A percentile compares a stretch with the other conserved stretches of the same genome.
Conservation (phyloP, 2,113 vertebrate genomes). For the Notiomystis cincta region DNA sequence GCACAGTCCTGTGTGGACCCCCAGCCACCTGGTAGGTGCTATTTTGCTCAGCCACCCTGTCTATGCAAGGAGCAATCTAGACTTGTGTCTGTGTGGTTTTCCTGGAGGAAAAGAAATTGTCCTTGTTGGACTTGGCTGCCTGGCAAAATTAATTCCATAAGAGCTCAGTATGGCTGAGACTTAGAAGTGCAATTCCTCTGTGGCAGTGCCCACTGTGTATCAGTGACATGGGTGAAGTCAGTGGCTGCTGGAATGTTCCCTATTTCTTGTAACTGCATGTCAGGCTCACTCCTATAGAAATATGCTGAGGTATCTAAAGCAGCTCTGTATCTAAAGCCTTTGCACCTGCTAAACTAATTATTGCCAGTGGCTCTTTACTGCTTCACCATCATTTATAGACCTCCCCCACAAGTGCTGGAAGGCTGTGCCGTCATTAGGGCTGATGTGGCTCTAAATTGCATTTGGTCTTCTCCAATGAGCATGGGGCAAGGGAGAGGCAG, state of each 20-base stretch:
- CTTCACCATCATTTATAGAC: neutral
- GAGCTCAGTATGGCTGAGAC: accelerated
- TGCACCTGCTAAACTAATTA: neutral
- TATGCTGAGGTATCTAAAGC: neutral
- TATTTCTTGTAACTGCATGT: neutral
- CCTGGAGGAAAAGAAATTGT: too few relatives aligned
- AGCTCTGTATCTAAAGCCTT: neutral
- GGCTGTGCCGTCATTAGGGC: neutral
- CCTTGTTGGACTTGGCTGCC: neutral
- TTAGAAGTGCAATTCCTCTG: neutral
- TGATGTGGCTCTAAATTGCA: neutral
- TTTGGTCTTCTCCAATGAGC: neutral
- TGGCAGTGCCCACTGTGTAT: neutral
- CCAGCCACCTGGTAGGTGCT: neutral
- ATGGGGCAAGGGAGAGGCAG: neutral
- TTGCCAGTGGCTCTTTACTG: neutral
- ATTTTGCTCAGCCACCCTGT: neutral
- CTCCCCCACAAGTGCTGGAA: neutral
- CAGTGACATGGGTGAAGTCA: neutral
- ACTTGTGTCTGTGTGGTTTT: neutral
- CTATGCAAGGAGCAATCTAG: neutral
- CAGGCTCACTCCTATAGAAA: neutral
- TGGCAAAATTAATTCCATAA: neutral
- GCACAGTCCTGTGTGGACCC: neutral
- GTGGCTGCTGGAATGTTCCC: neutral